Percentiles rank a stretch among this genome's conserved stretches.
Evolutionary conservation across 2,797 vertebrate genomes (phyloP).

Genomic region (Melanotaenia boesemani): DNA sequence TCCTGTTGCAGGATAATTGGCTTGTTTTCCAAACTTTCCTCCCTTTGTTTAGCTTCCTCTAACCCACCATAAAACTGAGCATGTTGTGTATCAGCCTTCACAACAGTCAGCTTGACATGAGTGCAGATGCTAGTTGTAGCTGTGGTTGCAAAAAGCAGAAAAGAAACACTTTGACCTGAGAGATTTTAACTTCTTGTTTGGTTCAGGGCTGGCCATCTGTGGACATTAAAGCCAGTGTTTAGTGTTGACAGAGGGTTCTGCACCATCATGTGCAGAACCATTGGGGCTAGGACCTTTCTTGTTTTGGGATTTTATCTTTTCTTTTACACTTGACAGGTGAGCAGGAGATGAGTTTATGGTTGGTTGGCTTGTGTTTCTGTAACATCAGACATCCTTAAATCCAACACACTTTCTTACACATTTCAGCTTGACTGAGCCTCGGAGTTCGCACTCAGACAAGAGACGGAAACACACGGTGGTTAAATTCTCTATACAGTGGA

Average conservation of each 20-base stretch:
- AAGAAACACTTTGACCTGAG: too few species aligned
- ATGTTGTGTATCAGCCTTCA: neutral
- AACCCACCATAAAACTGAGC: neutral
- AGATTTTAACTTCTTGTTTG: too few species aligned
- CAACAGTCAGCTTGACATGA: neutral
- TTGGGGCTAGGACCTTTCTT: too few species aligned
- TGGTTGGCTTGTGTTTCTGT: neutral
- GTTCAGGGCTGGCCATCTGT: too few species aligned
- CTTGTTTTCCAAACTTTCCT: neutral
- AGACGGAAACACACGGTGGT: neutral
- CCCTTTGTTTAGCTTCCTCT: neutral
- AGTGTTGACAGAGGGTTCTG: too few species aligned
- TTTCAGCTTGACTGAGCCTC: neutral
- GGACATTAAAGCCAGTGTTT: too few species aligned
- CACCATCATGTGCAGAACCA: too few species aligned
- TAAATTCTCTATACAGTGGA: too few species aligned
- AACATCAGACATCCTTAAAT: neutral
- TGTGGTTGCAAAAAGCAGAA: too few species aligned
- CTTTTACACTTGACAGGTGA: too few species aligned
- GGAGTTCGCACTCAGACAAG: neutral
- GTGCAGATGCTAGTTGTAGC: neutral
- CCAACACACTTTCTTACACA: neutral
- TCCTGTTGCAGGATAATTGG: conserved; percentile 11
- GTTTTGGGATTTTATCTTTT: neutral
- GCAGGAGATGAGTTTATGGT: too few species aligned